Base-by-base conservation (phyloP, 1,140 invertebrate species). In the Dendroctonus ponderosae region DNA sequence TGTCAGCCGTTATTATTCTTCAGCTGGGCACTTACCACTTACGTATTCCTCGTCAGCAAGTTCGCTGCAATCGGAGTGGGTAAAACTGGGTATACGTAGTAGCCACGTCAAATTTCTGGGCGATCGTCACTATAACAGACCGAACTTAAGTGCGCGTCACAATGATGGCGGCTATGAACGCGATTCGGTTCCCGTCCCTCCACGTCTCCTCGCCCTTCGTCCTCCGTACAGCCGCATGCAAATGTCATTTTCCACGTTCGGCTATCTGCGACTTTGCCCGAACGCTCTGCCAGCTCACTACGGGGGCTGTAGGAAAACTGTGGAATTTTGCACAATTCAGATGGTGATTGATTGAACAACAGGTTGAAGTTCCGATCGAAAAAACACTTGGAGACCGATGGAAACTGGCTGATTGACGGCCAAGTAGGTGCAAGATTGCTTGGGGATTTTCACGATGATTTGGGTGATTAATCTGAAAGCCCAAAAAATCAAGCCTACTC, bases 21-120 rank as follows among this genome's bases (percentile, higher is more conserved):
- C 75, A 74, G 75, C 86, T 85, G 86, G 83, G 85, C 88, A 90
- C 89, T 91, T 89, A 91, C 89, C 89, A 90, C 88, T 92, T 93
- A 92, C 90, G 90, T 91, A 91, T 90, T 91, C 89, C 88, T 92
- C 90, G 90, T 92, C 90, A 92, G 90, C 87, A 89, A 90, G 84
- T 91, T 91, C 90, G 89, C 89, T 88, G 89, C 88, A 87, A 89
- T 88, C 87, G 87, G 90, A 93, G 88, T 92, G 90, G 91, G 89
- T 88, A 90, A 91, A 87, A 85, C 85, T 85, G 88, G 87, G 86
- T 26, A 89, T 91, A 92, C 90, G 91, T 93, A 92, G 90, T 88
- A 90, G 89, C 90, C 90, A 93, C 91, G 91, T 93, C 91, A 93
- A 93, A 88, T 88, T 89, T 88, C 87, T 87, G 87, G 86, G 87